Evolutionary conservation across 2,113 vertebrate species (phyloP), one percentile per base, ranked within the genome.

Genomic region (Leptocoma aspasia): DNA sequence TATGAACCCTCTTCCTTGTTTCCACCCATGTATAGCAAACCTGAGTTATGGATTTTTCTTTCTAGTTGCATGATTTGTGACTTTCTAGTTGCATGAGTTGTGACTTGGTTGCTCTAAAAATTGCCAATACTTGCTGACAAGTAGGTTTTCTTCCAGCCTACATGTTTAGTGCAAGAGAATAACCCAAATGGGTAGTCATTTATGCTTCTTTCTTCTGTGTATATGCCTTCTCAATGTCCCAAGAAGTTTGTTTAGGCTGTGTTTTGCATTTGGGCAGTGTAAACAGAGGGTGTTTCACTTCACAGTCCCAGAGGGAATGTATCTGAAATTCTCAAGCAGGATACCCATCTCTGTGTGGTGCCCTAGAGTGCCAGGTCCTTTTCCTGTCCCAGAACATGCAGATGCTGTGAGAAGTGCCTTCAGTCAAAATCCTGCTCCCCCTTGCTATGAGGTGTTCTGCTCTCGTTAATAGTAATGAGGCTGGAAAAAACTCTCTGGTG

Each of bases 241-340:
- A n/a, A 61, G 56, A 44, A 28, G 35, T 57, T 59, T 59, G 7
- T 59, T 65, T 22, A 53, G 68, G 15, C 18, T 66, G 5, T 83
- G 6, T 64, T 57, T 84, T 80, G 26, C 68, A 1, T 71, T 68
- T 82, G 78, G 63, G 41, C 9, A 7, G 11, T 28, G 33, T 35
- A 31, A 68, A 47, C 8, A 18, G 14, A 44, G 30, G 19, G 1
- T 52, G 15, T 79, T 72, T 71, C 44, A 13, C 3, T 73, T 35
- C 27, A 26, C 0, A 0, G 31, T 64, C 12, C 9, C 22, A 37
- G 30, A n/a, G 49, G 35, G n/a, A 81, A 12, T 2, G 3, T 24
- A 27, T 57, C 45, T 39, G 23, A 81, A 86, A 50, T 44, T 33
- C 52, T 86, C 19, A 44, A 28, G 63, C 21, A 82, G 42, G 23